Evolutionary conservation across 2,797 vertebrate genomes (phyloP), one percentile per base, ranked within the genome.

Genomic region (Podarcis lilfordi): DNA sequence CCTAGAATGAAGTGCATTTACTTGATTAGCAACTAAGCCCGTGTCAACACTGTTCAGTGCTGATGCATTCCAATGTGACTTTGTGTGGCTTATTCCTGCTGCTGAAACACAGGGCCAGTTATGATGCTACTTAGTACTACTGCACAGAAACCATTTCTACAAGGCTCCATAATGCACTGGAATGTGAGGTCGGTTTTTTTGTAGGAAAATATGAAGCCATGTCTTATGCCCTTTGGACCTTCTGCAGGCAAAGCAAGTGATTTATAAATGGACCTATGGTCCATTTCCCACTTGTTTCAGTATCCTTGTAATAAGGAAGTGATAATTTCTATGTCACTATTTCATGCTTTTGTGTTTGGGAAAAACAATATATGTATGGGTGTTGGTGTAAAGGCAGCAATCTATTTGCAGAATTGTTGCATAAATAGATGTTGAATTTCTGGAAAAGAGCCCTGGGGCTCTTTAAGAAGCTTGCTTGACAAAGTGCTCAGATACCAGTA

Each of bases 1-100:
- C 29, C 43, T 83, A 66, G 37, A 80, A 85, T 59, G 71, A 84
- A 80, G 37, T 61, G 78, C 25, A 79, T 83, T 72, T 61, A 59
- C 68, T 88, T 88, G 75, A 29, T 59, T 27, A 80, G 37, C 77
- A 27, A 9, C 29, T 61, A 80, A 45, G 35, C 23, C 25, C 64
- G 25, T 21, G 11, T 84, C 68, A 72, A 79, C 50, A 61, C n/a
- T 10, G 9, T 83, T 37, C 6, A 55, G 6, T 71, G n/a, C 64
- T 59, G 27, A 69, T 23, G 7, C 35, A 43, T 71, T 59, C n/a
- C 35, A 88, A 43, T 71, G 64, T 17, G 29, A 29, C 9, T 69
- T 79, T 88, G 35, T 21, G 2, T 61, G 35, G 64, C 17, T 29
- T 19, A 45, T 25, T 29, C 50, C 11, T 17, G 27, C 25, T 35